phyloP scores from a whole-genome alignment of 1,140 invertebrate genomes.

The Lerema accius region DNA sequence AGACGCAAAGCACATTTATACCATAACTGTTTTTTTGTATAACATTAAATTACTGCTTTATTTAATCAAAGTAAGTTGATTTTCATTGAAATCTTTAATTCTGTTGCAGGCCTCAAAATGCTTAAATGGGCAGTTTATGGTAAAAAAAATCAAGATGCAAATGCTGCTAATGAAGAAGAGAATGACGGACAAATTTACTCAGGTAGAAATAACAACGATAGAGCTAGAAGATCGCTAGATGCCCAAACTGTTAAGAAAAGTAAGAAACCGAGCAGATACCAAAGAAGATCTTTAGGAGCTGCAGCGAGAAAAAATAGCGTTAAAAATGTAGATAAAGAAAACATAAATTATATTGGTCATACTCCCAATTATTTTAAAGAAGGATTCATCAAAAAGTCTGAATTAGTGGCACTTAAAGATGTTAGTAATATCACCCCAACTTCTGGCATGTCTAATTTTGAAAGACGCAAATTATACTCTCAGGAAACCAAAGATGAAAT shows the following conservation, averaged over 20 bases:
- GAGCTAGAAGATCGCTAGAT: conserved; percentile 65
- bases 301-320: conserved; percentile 61
- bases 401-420: conserved; percentile 69
- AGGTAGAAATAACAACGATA: conserved; percentile 50
- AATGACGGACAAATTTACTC: conserved; percentile 44
- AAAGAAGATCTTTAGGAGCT: conserved; percentile 70
- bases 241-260: conserved; percentile 69
- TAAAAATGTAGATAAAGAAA: conserved; percentile 71
- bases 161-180: conserved; percentile 45
- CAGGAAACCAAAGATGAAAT: conserved; percentile 63
- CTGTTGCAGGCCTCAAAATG: conserved; percentile 71
- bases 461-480: conserved; percentile 57
- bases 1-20: too few relatives aligned
- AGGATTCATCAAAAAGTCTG: conserved; percentile 72
- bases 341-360: conserved; percentile 70
- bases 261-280: conserved; percentile 76
- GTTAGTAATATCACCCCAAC: conserved; percentile 77
- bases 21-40: too few relatives aligned
- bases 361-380: conserved; percentile 76
- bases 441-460: conserved; percentile 59
- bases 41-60: too few relatives aligned
- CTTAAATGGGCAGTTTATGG: conserved; percentile 79
- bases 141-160: conserved; percentile 70
- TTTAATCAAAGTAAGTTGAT: too few relatives aligned
- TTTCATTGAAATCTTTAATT: conserved; percentile 13